Conservation (phyloP, 2,113 vertebrate genomes). For the Onychorhynchus coronatus region DNA sequence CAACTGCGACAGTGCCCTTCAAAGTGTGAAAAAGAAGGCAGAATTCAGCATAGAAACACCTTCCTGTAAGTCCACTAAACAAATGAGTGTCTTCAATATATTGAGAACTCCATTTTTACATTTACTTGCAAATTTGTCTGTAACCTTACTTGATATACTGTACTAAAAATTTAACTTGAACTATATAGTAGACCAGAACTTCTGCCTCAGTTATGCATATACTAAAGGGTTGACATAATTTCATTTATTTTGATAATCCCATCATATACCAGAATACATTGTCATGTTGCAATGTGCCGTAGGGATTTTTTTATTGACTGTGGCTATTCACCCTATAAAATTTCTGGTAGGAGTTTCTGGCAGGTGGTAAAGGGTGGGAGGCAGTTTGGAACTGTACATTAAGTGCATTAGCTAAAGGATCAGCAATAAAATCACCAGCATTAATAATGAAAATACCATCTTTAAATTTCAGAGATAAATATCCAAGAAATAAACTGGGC, state of each 20-base stretch:
- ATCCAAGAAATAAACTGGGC: background rate
- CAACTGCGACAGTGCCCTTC: background rate
- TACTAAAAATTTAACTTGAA: background rate
- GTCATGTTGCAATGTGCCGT: background rate
- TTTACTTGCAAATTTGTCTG: background rate
- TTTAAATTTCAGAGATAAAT: slow-evolving; percentile 13
- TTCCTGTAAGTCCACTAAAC: background rate
- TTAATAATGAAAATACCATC: background rate
- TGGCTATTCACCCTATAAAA: background rate
- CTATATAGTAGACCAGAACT: background rate
- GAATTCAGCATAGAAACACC: background rate
- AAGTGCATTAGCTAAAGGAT: background rate
- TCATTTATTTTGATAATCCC: background rate
- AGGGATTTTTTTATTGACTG: background rate
- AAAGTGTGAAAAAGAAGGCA: background rate
- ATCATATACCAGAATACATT: background rate
- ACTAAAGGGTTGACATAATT: background rate
- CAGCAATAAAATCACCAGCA: background rate
- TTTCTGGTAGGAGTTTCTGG: slow-evolving; percentile 1
- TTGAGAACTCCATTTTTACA: background rate
- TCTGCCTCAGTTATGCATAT: background rate
- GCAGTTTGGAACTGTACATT: background rate
- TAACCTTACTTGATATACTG: background rate
- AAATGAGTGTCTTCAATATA: background rate
- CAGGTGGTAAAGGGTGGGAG: background rate